Conservation (phyloP, 2,888 invertebrate species). For the Loripinus fragilis region DNA sequence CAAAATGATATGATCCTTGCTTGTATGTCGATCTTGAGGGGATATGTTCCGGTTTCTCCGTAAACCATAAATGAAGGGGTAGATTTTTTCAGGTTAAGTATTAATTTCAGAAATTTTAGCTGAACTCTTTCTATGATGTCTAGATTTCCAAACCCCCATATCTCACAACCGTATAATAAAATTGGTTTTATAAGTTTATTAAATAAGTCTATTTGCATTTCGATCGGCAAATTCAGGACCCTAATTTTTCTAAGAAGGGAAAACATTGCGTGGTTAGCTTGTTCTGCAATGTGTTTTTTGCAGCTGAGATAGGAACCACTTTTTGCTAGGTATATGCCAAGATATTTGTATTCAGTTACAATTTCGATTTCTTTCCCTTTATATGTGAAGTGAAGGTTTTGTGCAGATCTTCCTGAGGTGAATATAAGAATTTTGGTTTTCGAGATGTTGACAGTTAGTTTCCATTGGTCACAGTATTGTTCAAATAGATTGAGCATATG, state of each 20-base stretch:
- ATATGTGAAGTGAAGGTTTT: not conserved
- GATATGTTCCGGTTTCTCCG: not conserved
- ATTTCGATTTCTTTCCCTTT: not conserved
- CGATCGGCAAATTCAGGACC: not conserved
- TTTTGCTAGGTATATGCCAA: not conserved
- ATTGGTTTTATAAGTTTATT: not conserved
- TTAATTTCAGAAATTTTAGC: not conserved
- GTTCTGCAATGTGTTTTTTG: not conserved
- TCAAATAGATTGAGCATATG: not conserved
- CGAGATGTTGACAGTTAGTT: not conserved
- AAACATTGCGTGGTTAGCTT: not conserved
- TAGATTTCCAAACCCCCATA: not conserved
- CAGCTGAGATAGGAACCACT: not conserved
- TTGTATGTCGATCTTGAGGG: not conserved
- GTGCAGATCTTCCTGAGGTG: not conserved
- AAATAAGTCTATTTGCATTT: not conserved
- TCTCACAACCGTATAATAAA: not conserved
- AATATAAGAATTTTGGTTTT: not conserved
- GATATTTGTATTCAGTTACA: not conserved
- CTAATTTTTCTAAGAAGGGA: not conserved
- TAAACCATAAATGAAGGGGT: not conserved
- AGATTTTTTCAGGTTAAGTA: not conserved
- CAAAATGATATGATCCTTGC: not conserved
- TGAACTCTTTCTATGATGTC: not conserved
- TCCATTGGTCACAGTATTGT: not conserved